phyloP scores from a whole-genome alignment of 1,140 invertebrate species.

The Acromyrmex charruanus region DNA sequence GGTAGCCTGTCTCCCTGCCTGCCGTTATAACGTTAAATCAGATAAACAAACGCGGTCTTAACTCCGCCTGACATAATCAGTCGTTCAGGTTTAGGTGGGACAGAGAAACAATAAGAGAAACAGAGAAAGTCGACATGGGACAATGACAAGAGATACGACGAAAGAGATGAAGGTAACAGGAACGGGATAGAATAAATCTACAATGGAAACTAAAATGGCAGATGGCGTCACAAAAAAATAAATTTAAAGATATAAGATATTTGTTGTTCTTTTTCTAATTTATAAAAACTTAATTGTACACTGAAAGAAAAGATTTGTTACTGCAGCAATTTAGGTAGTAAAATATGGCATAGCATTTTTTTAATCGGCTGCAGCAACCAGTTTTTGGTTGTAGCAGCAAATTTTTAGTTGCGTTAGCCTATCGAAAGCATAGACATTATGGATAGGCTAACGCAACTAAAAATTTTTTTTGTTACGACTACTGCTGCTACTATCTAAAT shows the following conservation, averaged over 20 bases:
- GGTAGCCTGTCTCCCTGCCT: slow-evolving; percentile 77
- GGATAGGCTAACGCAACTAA: too few species aligned
- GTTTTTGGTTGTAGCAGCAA: too few species aligned
- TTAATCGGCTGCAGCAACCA: neutral
- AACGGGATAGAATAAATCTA: neutral
- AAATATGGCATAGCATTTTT: neutral
- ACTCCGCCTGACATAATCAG: slow-evolving; percentile 82
- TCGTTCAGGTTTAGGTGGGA: slow-evolving; percentile 74
- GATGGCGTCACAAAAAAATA: neutral
- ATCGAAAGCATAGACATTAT: too few species aligned
- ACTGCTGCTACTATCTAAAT: too few species aligned
- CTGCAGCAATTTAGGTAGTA: too few species aligned
- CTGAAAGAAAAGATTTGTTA: too few species aligned
- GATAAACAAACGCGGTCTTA: slow-evolving; percentile 82
- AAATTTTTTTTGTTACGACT: too few species aligned
- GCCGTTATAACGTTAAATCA: slow-evolving; percentile 82
- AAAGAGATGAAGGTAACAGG: slow-evolving; percentile 6
- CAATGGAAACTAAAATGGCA: neutral
- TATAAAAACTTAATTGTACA: neutral
- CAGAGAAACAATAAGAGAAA: neutral
- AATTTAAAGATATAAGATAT: neutral
- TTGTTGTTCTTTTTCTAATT: neutral
- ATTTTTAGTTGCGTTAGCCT: too few species aligned
- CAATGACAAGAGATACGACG: neutral
- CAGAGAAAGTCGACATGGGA: neutral